Evolutionary conservation across 2,113 vertebrate genomes (phyloP), one percentile per base, ranked within the genome.

Genomic region (Tychaedon coryphoeus): DNA sequence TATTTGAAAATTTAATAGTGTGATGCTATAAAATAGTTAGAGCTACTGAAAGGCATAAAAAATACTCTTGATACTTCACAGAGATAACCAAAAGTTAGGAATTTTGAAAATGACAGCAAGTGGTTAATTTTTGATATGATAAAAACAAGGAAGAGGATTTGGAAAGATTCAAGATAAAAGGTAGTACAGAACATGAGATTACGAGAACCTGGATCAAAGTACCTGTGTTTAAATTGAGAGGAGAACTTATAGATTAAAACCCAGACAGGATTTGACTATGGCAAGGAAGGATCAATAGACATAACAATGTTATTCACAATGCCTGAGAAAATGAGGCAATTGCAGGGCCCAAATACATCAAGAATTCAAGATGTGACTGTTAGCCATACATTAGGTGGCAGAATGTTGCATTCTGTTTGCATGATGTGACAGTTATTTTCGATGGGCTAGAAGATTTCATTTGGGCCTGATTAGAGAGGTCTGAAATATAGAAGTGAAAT

Each of bases 361-460:
- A 34, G 28, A 90, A 45, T 10, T 31, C 28, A 60, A 67, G 22
- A 24, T 31, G 2, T 9, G 36, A 22, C 24, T 56, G 19, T 24
- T 48, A 65, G 48, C 23, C 15, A 26, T 60, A 5, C 3, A 26
- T n/a, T 47, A n/a, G 7, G n/a, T 48, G 7, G 3, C 14, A 45
- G 22, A 73, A 33, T 0, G 0, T 53, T 66, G 22, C 8, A 8
- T 4, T 8, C 36, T 12, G 14, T 67, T 47, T 48, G 54, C 5
- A 17, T 48, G 9, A 53, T 67, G 24, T 58, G 12, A 76, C 1
- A 47, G 34, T 28, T 51, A 28, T 38, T 58, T 54, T 33, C 45
- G 34, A 16, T 34, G 8, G 16, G 8, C 8, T 65, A 45, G 17
- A 53, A 48, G 12, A 50, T 42, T 60, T 45, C 22, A 56, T 47